These are phyloP conservation scores for Nothura maculosa DNA, from an alignment of 2,797 vertebrate genomes.

Conservation along the genomic window DNA sequence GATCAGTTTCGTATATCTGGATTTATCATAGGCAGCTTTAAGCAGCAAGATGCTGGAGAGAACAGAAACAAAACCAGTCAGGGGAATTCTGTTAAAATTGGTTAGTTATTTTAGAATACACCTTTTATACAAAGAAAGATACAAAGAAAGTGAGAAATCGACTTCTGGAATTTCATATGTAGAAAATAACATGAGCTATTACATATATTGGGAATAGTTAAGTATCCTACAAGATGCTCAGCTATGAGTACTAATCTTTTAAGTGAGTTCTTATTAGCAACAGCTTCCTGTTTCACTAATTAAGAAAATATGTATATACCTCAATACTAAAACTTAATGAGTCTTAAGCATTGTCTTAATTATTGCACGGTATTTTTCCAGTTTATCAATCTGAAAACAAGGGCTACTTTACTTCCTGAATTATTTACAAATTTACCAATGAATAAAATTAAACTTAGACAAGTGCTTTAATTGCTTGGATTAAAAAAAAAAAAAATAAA, in stretches of 20 bases:
- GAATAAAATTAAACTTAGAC: neutral
- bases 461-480: neutral
- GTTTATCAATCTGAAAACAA: neutral
- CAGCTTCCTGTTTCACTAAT: too few relatives aligned
- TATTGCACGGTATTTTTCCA: neutral
- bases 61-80: neutral
- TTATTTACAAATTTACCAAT: neutral
- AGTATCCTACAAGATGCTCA: constrained; percentile 27
- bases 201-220: constrained; percentile 31
- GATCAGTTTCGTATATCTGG: neutral
- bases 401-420: neutral
- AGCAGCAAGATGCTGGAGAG: neutral
- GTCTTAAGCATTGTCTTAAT: neutral
- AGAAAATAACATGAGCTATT: constrained; percentile 5
- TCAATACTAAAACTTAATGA: neutral
- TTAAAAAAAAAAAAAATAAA: neutral
- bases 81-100: neutral
- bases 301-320: neutral
- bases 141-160: neutral
- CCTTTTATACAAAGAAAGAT: neutral
- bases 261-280: neutral
- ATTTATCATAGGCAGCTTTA: neutral
- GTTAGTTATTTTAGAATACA: neutral
- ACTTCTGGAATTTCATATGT: neutral
- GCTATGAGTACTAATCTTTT: constrained; percentile 37